A percentile compares a stretch with the other conserved stretches of the same genome.
Conservation (phyloP, 1,140 invertebrate genomes). For the Cydia strobilella region DNA sequence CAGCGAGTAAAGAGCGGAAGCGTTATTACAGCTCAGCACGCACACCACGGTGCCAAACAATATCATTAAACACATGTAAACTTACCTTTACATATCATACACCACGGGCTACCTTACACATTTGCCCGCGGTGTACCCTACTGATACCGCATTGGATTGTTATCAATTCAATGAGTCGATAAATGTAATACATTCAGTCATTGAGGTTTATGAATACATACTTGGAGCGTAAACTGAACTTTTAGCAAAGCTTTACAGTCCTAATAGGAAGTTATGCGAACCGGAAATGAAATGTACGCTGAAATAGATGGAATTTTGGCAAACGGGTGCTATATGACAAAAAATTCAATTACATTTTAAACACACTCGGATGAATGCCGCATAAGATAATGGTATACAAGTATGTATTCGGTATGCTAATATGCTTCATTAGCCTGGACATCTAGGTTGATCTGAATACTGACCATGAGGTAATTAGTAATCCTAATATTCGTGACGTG, state of each 20-base stretch:
- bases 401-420: too few species aligned
- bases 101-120: background rate
- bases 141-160: background rate
- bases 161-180: background rate
- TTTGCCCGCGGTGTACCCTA: background rate
- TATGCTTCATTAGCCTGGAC: too few species aligned
- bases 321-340: conserved; percentile 10
- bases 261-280: conserved; percentile 48
- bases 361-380: background rate
- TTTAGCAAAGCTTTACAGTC: conserved; percentile 48
- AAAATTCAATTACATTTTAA: background rate
- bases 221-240: conserved; percentile 43
- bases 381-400: too few species aligned
- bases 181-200: conserved; percentile 21
- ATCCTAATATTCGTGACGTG: too few species aligned
- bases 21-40: conserved; percentile 60
- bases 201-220: conserved; percentile 30
- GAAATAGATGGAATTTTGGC: conserved; percentile 27
- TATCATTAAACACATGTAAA: conserved; percentile 15
- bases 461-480: too few species aligned
- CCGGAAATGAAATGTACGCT: conserved; percentile 39
- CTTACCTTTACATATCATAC: background rate
- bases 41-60: conserved; percentile 39
- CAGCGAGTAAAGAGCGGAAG: conserved; percentile 67
- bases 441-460: too few species aligned